Base-by-base conservation (phyloP, 1,140 invertebrate species). In the Psix sp. region DNA sequence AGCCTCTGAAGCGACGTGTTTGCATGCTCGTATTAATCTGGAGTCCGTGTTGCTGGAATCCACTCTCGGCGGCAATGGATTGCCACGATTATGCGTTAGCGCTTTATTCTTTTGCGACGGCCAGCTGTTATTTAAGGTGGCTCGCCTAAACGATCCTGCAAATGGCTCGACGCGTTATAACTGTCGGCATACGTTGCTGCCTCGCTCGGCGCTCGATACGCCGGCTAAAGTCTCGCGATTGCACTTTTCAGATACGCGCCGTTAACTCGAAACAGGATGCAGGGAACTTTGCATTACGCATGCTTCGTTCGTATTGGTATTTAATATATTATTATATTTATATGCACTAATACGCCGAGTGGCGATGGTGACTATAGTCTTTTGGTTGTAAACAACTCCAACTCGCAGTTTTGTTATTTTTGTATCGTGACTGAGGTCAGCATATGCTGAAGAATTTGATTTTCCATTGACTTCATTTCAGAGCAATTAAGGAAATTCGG, bases 91-190 rank as follows among this genome's bases (percentile, higher is more conserved):
- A 78, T 73, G 70, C 74, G 66, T 78, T 73, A 71, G 70, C 74
- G 68, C 65, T 76, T 78, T 59, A 59, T 63, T 70, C 68, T 76
- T 76, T 65, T 42, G 62, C 73, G 59, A 71, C 63, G 48, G 36
- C 48, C 70, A 66, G 66, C 54, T 70, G 66, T 78, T 76, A 76
- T 78, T 78, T 78, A 76, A 76, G 71, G 70, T 74, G 70, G 67
- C 70, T 78, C 70, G 59, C 66, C 66, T 70, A 78, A 78, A 78
- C 74, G 77, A 78, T 78, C 74, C 62, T 68, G 74, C 77, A 76
- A 78, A 78, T 78, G 74, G 70, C 71, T 74, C 70, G 71, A 54
- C 56, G 74, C 66, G 67, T 76, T 78, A 71, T 78, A 78, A 78
- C 77, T 78, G 76, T 77, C 68, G 57, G 54, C 73, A 67, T 76